Evolutionary conservation across 2,888 invertebrate genomes (phyloP).

Genomic region (Pedicia rivosa): DNA sequence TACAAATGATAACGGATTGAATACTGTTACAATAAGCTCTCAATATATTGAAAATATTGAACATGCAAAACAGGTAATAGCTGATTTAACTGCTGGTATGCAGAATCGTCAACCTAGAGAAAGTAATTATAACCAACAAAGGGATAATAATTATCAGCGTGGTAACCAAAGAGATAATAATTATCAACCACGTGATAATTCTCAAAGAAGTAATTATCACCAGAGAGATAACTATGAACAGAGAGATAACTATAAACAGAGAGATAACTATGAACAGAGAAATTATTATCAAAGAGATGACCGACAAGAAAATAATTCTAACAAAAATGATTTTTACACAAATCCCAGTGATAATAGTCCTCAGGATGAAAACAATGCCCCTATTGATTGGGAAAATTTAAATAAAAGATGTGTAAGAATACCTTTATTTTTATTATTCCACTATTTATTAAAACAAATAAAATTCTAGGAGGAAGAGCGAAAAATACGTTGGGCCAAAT

Average conservation of each 20-base stretch:
- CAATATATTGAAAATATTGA: slow-evolving; percentile 17
- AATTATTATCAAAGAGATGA: no score
- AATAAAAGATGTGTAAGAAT: slow-evolving; percentile 33
- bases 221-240: no score
- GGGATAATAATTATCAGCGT: no score
- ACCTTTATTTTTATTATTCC: not conserved
- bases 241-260: no score
- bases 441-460: not conserved
- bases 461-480: slow-evolving; percentile 34
- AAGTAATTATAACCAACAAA: no score
- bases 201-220: no score
- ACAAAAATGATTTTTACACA: no score
- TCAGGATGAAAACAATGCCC: slow-evolving; percentile 19
- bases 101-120: no score
- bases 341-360: not conserved
- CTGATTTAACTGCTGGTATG: slow-evolving; percentile 25
- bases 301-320: no score
- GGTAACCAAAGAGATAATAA: no score
- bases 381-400: slow-evolving; percentile 42
- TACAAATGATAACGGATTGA: slow-evolving; percentile 17
- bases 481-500: slow-evolving; percentile 42
- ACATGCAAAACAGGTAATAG: slow-evolving; percentile 29
- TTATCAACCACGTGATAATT: no score
- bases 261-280: no score
- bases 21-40: slow-evolving; percentile 27